Conservation (phyloP, 1,140 invertebrate species). For the Oncopodura yosiiana region DNA sequence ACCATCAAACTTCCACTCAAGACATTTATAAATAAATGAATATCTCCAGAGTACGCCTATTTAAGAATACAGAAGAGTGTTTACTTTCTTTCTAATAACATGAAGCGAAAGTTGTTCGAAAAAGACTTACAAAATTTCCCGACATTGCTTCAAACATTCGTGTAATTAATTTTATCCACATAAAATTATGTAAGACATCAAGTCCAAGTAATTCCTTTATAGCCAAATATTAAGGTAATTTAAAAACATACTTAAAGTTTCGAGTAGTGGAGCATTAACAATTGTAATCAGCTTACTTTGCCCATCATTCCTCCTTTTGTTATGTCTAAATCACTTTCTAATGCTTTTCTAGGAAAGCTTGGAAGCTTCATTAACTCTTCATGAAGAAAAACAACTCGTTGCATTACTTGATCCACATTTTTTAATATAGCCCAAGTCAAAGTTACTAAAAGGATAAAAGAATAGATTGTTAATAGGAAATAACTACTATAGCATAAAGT, state of each 20-base stretch:
- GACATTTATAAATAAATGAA: slow-evolving; percentile 95
- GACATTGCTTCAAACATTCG: slow-evolving; percentile 99
- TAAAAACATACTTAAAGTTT: neutral
- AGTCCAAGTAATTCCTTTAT: slow-evolving; percentile 75
- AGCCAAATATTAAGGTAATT: slow-evolving; percentile 3
- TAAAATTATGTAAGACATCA: slow-evolving; percentile 95
- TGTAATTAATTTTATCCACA: slow-evolving; percentile 92
- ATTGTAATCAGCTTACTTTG: slow-evolving; percentile 49
- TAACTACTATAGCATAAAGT: neutral
- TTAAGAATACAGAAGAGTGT: no score
- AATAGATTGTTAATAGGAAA: neutral
- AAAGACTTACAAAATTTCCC: slow-evolving; percentile 93
- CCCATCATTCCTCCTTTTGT: slow-evolving; percentile 85
- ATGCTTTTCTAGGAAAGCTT: slow-evolving; percentile 92
- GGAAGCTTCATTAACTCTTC: slow-evolving; percentile 98
- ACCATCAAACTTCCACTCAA: slow-evolving; percentile 85
- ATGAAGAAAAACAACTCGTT: slow-evolving; percentile 94
- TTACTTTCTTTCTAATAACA: no score
- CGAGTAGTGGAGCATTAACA: neutral
- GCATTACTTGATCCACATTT: slow-evolving; percentile 58
- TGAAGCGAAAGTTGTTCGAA: no score
- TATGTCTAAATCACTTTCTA: slow-evolving; percentile 90
- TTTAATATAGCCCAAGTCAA: slow-evolving; percentile 81
- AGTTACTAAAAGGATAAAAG: slow-evolving; percentile 50
- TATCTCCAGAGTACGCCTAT: slow-evolving; percentile 93